phyloP scores from a whole-genome alignment of 2,113 vertebrate species.

The Esox niger region DNA sequence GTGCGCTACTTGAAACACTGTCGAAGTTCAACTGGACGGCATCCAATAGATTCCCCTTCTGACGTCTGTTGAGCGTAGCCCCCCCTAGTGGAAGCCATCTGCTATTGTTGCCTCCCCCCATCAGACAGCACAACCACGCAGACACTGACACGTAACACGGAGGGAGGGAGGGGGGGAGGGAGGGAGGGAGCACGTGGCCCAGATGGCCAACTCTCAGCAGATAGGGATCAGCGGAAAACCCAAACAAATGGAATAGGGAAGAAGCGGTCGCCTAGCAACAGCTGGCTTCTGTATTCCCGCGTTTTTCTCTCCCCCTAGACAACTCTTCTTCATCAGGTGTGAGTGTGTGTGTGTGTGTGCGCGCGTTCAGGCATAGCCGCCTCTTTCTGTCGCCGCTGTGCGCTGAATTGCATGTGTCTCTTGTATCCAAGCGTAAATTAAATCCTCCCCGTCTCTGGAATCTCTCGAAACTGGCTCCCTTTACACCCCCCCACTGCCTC shows the following conservation, averaged over 20 bases:
- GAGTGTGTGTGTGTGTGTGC: conserved; percentile 24
- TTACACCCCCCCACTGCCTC: conserved; percentile 1
- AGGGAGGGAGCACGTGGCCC: background rate
- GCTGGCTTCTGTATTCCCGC: conserved; percentile 38
- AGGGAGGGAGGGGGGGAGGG: no score
- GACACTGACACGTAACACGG: background rate
- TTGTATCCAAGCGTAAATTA: background rate
- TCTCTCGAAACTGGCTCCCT: conserved; percentile 20
- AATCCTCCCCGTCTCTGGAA: conserved; percentile 3
- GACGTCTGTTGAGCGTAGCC: background rate
- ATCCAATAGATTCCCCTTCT: background rate
- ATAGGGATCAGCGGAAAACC: conserved; percentile 30
- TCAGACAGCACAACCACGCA: background rate
- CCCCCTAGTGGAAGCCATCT: background rate
- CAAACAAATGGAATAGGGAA: conserved; percentile 56
- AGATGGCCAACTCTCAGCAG: background rate
- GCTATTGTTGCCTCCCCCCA: background rate
- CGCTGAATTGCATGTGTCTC: conserved; percentile 22
- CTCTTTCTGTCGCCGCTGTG: conserved; percentile 3
- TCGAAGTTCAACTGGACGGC: background rate
- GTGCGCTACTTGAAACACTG: background rate
- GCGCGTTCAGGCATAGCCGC: background rate
- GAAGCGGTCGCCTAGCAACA: conserved; percentile 69
- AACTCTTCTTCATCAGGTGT: conserved; percentile 5
- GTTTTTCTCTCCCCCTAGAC: conserved; percentile 13